Evolutionary conservation across 2,888 invertebrate genomes (phyloP).

Genomic region (Lepidocyrtoides sp.): DNA sequence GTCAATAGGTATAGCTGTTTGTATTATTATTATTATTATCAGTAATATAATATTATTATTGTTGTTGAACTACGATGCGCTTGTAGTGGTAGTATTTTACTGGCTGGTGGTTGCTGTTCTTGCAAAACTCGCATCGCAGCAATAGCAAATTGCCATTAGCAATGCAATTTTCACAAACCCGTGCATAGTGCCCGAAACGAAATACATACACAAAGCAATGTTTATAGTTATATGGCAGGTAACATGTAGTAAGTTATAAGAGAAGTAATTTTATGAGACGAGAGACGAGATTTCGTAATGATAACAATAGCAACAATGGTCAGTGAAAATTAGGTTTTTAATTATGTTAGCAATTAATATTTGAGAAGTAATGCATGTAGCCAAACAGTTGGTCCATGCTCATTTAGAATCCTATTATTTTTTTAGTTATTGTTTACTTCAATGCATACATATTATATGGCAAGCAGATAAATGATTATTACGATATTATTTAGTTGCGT

Average conservation of each 20-base stretch:
- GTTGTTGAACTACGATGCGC: neutral
- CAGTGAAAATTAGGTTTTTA: conserved; percentile 19
- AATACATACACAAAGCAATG: no score
- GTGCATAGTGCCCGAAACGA: no score
- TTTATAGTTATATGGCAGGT: neutral
- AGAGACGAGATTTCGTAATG: conserved; percentile 4
- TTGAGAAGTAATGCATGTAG: neutral
- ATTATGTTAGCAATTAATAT: neutral
- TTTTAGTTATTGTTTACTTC: neutral
- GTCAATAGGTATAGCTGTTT: neutral
- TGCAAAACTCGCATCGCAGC: neutral
- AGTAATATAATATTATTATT: neutral
- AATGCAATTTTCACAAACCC: neutral
- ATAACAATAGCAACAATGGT: conserved; percentile 27
- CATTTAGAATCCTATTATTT: neutral
- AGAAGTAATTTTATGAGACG: neutral
- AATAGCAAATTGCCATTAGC: neutral
- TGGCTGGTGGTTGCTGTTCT: no score
- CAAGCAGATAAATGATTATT: no score
- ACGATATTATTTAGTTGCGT: no score
- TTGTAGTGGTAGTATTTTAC: no score
- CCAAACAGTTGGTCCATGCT: neutral
- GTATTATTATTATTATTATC: conserved; percentile 15
- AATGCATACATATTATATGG: no score
- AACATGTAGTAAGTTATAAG: neutral